These are phyloP conservation scores for Drosophila carrolli DNA, from an alignment of 1,140 invertebrate genomes.

Conservation along the genomic window DNA sequence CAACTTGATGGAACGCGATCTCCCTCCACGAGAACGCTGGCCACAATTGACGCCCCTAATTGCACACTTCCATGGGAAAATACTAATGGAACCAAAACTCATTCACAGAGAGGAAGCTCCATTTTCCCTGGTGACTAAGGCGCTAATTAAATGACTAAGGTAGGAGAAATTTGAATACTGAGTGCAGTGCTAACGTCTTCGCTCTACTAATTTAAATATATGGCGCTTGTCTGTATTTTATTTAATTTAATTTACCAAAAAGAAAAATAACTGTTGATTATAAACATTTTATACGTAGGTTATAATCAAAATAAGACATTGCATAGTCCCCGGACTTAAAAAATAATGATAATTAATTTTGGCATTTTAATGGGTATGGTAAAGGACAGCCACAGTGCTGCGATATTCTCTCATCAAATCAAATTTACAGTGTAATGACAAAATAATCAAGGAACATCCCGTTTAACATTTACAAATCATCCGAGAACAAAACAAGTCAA, in stretches of 20 bases:
- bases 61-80: slow-evolving; percentile 12
- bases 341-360: too few species aligned
- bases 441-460: background rate
- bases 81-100: background rate
- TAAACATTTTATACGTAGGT: too few species aligned
- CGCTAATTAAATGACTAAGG: slow-evolving; percentile 21
- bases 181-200: background rate
- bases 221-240: too few species aligned
- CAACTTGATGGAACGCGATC: slow-evolving; percentile 37
- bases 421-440: background rate
- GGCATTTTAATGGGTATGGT: too few species aligned
- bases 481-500: slow-evolving; percentile 13
- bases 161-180: background rate
- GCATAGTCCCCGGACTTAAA: too few species aligned
- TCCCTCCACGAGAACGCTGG: slow-evolving; percentile 4
- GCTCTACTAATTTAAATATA: background rate
- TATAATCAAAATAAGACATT: too few species aligned
- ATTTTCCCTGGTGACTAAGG: background rate
- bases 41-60: slow-evolving; percentile 45
- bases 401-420: background rate
- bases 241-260: too few species aligned
- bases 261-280: too few species aligned
- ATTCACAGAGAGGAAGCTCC: background rate
- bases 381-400: too few species aligned
- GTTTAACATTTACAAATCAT: background rate